Evolutionary conservation across 2,113 vertebrate species (phyloP), one percentile per base, ranked within the genome.

Genomic region (Shinisaurus crocodilurus): DNA sequence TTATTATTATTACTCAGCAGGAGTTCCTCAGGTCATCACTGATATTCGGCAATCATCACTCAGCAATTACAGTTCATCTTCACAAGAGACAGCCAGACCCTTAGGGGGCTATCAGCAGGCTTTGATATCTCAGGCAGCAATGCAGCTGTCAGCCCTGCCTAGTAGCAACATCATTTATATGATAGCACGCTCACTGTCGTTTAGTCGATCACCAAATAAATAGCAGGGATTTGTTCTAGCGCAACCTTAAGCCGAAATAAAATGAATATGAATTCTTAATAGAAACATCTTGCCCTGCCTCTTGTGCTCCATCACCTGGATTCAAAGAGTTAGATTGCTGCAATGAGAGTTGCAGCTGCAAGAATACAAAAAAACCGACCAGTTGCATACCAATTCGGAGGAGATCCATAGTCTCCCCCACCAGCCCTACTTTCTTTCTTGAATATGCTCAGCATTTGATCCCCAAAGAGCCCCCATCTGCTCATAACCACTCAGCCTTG

Each of bases 41-140:
- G 37, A 60, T 79, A 80, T 85, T 79, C 65, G 34, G 13, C 72
- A 85, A 27, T 77, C 72, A 88, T 25, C 43, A 67, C 27, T 70
- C 60, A 37, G 48, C 81, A 57, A 18, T 80, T 85, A 48, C 72
- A 13, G 18, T 65, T 60, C 50, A 40, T 50, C 54, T 82, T 75
- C 16, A 40, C 72, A 57, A 65, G 43, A 70, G 86, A 34, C 20
- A 48, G 45, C 76, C 60, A 69, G n/a, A 70, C 69, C 40, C 45
- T 1, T 27, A 45, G 48, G 23, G 90, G 88, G 94, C 92, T 93
- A 79, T 79, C 95, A 96, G 95, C 95, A 96, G 93, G 94, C 93
- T 72, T 93, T 82, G 1, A 54, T 90, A 74, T 89, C 83, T 70
- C 63, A n/a, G 85, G 76, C 57, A 88, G 74, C 90, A 92, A 92